Evolutionary conservation across 2,888 invertebrate genomes (phyloP).

Genomic region (Volucella inflata): DNA sequence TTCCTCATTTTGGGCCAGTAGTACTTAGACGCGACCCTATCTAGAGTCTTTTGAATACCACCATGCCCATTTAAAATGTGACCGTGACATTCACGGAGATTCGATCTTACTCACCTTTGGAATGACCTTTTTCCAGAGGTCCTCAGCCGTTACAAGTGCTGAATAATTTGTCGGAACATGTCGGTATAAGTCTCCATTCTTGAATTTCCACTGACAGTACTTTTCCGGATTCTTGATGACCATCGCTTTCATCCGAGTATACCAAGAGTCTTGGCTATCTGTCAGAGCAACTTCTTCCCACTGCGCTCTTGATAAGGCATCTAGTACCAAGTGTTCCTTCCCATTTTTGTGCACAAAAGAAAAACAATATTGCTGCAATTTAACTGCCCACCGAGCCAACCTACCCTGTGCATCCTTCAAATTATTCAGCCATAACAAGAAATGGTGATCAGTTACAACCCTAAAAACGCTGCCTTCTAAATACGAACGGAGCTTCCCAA

Average conservation of each 20-base stretch:
- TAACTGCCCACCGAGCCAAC: constrained; percentile 52
- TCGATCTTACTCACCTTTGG: background rate
- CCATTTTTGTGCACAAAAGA: constrained; percentile 43
- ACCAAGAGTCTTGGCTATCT: too few species aligned
- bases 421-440: constrained; percentile 56
- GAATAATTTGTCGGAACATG: background rate
- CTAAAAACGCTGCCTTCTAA: too few species aligned
- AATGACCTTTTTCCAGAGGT: background rate
- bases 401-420: constrained; percentile 52
- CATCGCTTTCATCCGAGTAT: too few species aligned
- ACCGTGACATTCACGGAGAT: too few species aligned
- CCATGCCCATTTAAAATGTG: constrained; percentile 6
- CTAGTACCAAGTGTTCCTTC: constrained; percentile 38
- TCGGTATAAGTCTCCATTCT: background rate
- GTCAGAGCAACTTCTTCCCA: too few species aligned
- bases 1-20: too few species aligned
- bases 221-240: too few species aligned
- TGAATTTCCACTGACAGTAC: background rate
- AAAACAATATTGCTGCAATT: constrained; percentile 41
- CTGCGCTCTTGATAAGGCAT: constrained; percentile 5
- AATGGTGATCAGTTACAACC: too few species aligned
- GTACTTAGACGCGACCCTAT: background rate
- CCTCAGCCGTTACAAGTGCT: background rate
- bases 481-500: too few species aligned
- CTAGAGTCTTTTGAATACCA: constrained; percentile 8